Percentiles rank a stretch among this genome's conserved stretches.
Evolutionary conservation across 2,797 vertebrate species (phyloP).

Genomic region (Somateria mollissima): DNA sequence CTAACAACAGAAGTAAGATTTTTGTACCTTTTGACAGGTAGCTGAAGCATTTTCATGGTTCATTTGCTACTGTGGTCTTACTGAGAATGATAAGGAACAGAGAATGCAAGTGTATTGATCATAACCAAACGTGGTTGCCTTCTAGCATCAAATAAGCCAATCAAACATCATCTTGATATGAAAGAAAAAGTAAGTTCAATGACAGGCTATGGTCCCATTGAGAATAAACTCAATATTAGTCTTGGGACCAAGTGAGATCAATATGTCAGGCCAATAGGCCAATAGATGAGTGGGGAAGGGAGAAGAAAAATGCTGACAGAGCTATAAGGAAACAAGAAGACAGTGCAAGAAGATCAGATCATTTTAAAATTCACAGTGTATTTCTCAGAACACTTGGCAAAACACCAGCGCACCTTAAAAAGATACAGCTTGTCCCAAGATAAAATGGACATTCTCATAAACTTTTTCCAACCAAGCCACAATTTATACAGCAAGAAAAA

Average conservation of each 20-base stretch:
- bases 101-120: slow-evolving; percentile 84
- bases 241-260: slow-evolving; percentile 79
- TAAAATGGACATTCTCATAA: neutral
- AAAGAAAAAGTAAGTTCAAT: slow-evolving; percentile 81
- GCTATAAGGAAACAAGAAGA: slow-evolving; percentile 19
- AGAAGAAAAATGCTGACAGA: slow-evolving; percentile 58
- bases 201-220: slow-evolving; percentile 71
- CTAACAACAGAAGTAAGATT: slow-evolving; percentile 18
- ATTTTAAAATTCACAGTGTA: neutral
- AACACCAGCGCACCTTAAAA: neutral
- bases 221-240: slow-evolving; percentile 88
- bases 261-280: slow-evolving; percentile 68
- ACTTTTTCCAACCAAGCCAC: neutral
- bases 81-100: slow-evolving; percentile 65
- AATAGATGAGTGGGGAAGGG: slow-evolving; percentile 21
- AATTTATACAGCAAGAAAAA: neutral
- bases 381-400: neutral
- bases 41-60: slow-evolving; percentile 54
- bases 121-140: slow-evolving; percentile 63
- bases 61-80: slow-evolving; percentile 53
- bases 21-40: slow-evolving; percentile 28
- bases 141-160: slow-evolving; percentile 78
- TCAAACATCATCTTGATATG: slow-evolving; percentile 73
- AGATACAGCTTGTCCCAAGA: neutral
- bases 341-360: neutral